Percentiles rank a stretch among this genome's conserved stretches.
Conservation (phyloP, 2,888 invertebrate genomes). For the Machimus atricapillus region DNA sequence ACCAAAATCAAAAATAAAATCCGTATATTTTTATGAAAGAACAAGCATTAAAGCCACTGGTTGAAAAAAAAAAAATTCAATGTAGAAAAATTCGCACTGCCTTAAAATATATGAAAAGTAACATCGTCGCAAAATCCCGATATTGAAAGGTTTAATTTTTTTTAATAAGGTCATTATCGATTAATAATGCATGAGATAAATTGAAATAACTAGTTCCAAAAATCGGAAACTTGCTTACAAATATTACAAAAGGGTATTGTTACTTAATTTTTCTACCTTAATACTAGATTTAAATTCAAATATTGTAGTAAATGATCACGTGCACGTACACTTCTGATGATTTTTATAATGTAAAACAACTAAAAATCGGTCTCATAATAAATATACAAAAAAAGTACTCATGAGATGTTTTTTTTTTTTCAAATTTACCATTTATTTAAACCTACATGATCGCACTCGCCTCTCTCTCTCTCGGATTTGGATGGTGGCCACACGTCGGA, state of each 20-base stretch:
- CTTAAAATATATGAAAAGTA: background rate
- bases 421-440: slow-evolving; percentile 35
- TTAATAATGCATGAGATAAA: background rate
- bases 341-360: slow-evolving; percentile 25
- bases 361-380: background rate
- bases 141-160: background rate
- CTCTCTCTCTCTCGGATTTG: slow-evolving; percentile 24
- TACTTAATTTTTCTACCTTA: slow-evolving; percentile 21
- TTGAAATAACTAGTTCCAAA: slow-evolving; percentile 9
- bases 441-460: slow-evolving; percentile 31
- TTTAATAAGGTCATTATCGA: background rate
- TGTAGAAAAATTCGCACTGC: background rate
- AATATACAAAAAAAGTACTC: slow-evolving; percentile 7
- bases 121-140: slow-evolving; percentile 11
- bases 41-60: background rate
- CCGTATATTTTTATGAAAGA: background rate
- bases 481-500: slow-evolving; percentile 6
- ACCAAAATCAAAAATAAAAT: background rate
- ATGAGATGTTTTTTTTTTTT: background rate
- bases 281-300: background rate
- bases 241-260: slow-evolving; percentile 25
- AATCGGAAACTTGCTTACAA: slow-evolving; percentile 32
- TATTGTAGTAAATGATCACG: slow-evolving; percentile 21
- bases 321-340: slow-evolving; percentile 29
- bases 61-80: background rate